Evolutionary conservation across 2,888 invertebrate genomes (phyloP).

Genomic region (Eristalis arbustorum): DNA sequence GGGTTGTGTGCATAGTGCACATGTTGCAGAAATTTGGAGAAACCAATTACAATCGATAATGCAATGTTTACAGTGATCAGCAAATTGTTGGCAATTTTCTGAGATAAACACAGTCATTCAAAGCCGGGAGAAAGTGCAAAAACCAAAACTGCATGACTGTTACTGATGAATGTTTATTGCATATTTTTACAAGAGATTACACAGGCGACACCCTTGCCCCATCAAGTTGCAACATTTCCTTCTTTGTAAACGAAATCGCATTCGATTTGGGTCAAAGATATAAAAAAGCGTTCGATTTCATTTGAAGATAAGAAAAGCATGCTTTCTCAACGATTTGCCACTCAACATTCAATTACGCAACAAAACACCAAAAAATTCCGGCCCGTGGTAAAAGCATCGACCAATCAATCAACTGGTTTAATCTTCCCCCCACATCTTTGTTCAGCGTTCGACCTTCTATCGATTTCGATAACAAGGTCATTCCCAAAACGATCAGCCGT

Average conservation of each 20-base stretch:
- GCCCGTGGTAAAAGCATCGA: neutral
- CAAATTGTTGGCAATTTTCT: neutral
- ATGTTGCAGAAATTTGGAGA: slow-evolving; percentile 31
- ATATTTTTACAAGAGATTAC: no score
- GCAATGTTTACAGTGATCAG: neutral
- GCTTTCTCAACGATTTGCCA: neutral
- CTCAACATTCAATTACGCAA: neutral
- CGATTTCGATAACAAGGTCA: neutral
- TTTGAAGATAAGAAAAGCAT: neutral
- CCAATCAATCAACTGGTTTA: slow-evolving; percentile 3
- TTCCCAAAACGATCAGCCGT: neutral
- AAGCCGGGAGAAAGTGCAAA: neutral
- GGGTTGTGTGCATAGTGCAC: no score
- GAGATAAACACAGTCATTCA: neutral
- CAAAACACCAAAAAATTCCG: neutral
- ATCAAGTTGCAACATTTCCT: neutral
- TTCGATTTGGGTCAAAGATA: neutral
- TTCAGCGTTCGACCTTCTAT: slow-evolving; percentile 13
- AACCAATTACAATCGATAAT: slow-evolving; percentile 38
- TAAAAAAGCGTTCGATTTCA: neutral
- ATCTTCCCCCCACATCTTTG: slow-evolving; percentile 5
- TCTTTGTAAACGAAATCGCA: neutral
- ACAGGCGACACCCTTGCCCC: no score
- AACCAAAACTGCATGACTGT: neutral
- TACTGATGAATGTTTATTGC: neutral